These are phyloP conservation scores for Calyptommatus sinebrachiatus DNA, from an alignment of 2,113 vertebrate species.

Conservation along the genomic window DNA sequence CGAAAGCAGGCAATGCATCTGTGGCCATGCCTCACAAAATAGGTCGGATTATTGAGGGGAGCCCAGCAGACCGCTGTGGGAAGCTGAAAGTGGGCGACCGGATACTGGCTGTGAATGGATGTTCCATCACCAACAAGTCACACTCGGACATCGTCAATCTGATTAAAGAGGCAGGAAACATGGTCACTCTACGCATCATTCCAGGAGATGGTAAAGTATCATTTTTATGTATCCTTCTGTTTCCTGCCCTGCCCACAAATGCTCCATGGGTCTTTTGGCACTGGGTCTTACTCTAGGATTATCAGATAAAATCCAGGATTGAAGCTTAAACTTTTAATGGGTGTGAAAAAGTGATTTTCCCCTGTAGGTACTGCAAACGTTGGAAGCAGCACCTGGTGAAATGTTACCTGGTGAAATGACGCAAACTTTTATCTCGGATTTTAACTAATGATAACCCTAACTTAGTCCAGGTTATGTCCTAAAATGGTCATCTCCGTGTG, in stretches of 20 bases:
- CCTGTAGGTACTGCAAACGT: no score
- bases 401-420: no score
- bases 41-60: constrained; percentile 99
- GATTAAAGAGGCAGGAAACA: constrained; percentile 99
- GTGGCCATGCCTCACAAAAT: constrained; percentile 99
- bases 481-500: no score
- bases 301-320: no score
- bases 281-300: no score
- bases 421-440: no score
- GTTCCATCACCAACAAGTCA: constrained; percentile 99
- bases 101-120: constrained; percentile 95
- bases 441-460: no score
- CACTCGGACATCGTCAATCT: constrained; percentile 99
- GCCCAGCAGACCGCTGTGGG: constrained; percentile 96
- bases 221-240: constrained; percentile 24
- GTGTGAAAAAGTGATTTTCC: no score
- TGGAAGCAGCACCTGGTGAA: no score
- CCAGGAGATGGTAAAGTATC: constrained; percentile 94
- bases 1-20: constrained; percentile 98
- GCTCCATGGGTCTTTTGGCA: no score
- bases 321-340: no score
- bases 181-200: constrained; percentile 96
- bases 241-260: constrained; percentile 7
- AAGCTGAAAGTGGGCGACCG: constrained; percentile 99
- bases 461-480: no score